A percentile compares a stretch with the other conserved stretches of the same genome.
Evolutionary conservation across 2,113 vertebrate species (phyloP).

Genomic region (Motacilla alba): DNA sequence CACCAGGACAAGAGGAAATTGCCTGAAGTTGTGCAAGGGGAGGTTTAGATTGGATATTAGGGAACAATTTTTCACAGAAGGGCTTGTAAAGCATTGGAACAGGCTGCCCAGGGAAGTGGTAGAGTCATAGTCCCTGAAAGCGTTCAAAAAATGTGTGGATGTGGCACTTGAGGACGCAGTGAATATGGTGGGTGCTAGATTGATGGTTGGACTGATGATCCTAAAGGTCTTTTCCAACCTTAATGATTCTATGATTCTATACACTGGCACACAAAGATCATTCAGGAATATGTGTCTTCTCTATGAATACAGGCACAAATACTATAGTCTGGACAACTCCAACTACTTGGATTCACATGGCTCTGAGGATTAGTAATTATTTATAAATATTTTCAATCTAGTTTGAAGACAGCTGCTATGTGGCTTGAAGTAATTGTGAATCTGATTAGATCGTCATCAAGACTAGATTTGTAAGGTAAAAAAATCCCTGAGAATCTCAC

Average conservation of each 20-base stretch:
- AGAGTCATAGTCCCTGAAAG: background rate
- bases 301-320: background rate
- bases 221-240: background rate
- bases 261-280: background rate
- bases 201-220: background rate
- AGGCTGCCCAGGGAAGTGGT: background rate
- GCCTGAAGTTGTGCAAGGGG: background rate
- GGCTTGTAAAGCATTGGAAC: background rate
- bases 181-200: background rate
- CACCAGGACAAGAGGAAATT: background rate
- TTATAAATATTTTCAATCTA: background rate
- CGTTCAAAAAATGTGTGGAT: background rate
- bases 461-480: background rate
- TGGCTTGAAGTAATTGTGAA: background rate
- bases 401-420: background rate
- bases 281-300: background rate
- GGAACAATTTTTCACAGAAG: background rate
- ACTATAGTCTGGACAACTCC: background rate
- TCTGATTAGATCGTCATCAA: background rate
- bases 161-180: background rate
- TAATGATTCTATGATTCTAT: background rate
- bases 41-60: background rate
- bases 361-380: background rate
- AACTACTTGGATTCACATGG: background rate
- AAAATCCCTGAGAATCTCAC: background rate